phyloP scores from a whole-genome alignment of 2,113 vertebrate genomes.

The Pelecanoides urinatrix region DNA sequence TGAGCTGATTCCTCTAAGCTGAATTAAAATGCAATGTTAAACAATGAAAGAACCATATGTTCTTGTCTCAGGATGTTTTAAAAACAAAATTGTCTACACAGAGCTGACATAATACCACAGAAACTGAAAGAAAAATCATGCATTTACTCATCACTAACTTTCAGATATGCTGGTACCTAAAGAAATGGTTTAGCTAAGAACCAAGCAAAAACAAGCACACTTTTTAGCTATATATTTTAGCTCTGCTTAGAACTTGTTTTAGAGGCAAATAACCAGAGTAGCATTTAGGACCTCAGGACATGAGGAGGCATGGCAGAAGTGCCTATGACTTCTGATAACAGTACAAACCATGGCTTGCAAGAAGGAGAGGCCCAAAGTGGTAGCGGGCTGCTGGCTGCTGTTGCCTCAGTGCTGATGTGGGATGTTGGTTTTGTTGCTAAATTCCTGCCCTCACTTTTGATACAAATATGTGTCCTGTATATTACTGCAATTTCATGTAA shows the following conservation, averaged over 20 bases:
- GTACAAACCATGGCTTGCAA: background rate
- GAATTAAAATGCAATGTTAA: background rate
- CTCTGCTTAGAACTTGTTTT: background rate
- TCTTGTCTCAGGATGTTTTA: background rate
- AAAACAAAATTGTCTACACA: background rate
- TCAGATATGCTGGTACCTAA: background rate
- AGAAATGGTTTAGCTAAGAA: background rate
- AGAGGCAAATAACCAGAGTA: background rate
- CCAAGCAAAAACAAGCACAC: background rate
- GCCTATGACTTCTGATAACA: background rate
- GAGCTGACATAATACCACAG: background rate
- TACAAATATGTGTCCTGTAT: background rate
- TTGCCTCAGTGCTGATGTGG: background rate
- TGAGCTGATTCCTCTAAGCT: background rate
- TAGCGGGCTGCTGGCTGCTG: background rate
- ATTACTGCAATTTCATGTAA: background rate
- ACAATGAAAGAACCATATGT: conserved; percentile 5
- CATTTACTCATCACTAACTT: background rate
- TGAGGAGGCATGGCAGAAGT: background rate
- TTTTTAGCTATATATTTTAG: background rate
- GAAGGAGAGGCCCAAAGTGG: background rate
- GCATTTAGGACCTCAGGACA: background rate
- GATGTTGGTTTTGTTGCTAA: background rate
- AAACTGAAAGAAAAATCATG: background rate
- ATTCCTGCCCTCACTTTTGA: background rate